Base-by-base conservation (phyloP, 1,140 invertebrate species). In the Bombus fervidus region DNA sequence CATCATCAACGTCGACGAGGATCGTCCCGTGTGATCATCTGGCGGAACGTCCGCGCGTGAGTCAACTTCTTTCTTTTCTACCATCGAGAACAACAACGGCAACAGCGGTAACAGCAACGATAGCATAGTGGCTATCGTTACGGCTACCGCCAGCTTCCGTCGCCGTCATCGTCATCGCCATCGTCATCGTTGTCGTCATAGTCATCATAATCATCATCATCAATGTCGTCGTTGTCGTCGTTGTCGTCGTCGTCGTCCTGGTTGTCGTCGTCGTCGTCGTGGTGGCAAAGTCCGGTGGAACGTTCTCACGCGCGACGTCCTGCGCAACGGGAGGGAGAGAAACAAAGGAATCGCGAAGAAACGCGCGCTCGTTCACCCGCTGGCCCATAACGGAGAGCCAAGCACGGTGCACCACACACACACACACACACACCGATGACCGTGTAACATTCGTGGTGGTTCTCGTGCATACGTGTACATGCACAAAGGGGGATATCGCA, bases 291-390 rank as follows among this genome's bases (percentile, higher is more conserved):
- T 82, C 85, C 62, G 59, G 53, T 79, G 68, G 76, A 75, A 75
- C 69, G 77, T 75, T 80, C 79, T 87, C 69, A 87, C 84, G 72
- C 74, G 73, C 84, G 47, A 64, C 73, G 85, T 83, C 68, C 53
- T 22, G 41, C 64, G 47, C 59, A 34, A 62, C 75, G 41, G 34
- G 57, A 80, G 69, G 39, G 78, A 81, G 76, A 53, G 78, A 68
- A 85, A 74, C 77, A 74, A 81, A 85, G 84, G 76, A 81, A 85
- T 75, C 78, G 47, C 76, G 69, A 74, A 85, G 78, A 81, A 72
- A 75, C 53, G 59, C 53, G 62, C 80, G 80, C 77, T 62, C 77
- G 77, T 79, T 79, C 77, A 68, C 62, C 77, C 81, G 72, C 59
- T 72, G 53, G 66, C 68, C 47, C 34, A 64, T 74, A 47, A 79